phyloP scores from a whole-genome alignment of 2,113 vertebrate genomes.

The Gymnocephalus cernua region DNA sequence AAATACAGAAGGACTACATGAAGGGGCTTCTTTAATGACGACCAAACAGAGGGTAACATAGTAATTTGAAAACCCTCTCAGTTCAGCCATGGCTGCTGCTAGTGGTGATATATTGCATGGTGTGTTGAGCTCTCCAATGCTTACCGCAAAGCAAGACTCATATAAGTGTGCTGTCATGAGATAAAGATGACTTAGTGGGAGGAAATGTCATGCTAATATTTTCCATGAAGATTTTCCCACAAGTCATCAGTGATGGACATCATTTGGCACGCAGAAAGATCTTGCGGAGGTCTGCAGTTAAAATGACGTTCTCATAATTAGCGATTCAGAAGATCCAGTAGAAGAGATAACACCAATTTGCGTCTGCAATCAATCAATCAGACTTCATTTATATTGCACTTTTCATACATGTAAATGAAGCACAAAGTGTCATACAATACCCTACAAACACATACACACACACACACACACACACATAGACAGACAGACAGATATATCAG shows the following conservation, averaged over 20 bases:
- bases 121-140: not conserved
- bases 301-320: not conserved
- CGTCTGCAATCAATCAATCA: not conserved
- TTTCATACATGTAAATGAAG: too few relatives aligned
- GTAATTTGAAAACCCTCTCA: not conserved
- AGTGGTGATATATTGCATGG: not conserved
- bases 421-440: too few relatives aligned
- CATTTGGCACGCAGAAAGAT: not conserved
- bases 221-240: not conserved
- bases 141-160: conserved; percentile 2
- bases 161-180: conserved; percentile 22
- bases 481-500: too few relatives aligned
- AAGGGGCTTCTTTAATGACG: not conserved
- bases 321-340: not conserved
- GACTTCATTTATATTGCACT: too few relatives aligned
- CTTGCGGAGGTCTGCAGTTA: not conserved
- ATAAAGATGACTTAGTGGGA: conserved; percentile 7
- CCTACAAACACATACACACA: too few relatives aligned
- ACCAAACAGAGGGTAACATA: not conserved
- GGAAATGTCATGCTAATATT: conserved; percentile 18
- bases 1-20: not conserved
- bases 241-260: not conserved
- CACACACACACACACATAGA: too few relatives aligned
- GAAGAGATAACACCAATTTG: not conserved
- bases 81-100: not conserved